Base-by-base conservation (phyloP, 2,888 invertebrate species). In the Didymodactylos carnosus region DNA sequence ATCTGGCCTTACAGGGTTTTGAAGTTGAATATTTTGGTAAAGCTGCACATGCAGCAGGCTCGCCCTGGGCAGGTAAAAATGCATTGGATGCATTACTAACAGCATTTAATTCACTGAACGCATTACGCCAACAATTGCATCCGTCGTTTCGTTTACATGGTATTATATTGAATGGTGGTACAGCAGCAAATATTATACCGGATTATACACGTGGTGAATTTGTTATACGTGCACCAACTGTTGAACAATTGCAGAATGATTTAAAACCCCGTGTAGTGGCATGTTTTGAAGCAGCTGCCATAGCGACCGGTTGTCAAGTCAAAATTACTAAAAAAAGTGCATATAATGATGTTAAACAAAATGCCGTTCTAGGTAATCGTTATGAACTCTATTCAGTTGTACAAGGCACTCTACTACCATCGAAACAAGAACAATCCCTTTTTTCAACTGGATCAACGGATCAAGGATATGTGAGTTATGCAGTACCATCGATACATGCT, bases 1-100 rank as follows among this genome's bases (percentile, higher is more conserved):
- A 16, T 16, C 27, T 19, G n/a, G 29, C 35, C 35, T 23, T 75
- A 43, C 49, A 51, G 6, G 16, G 53, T 39, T 29, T 76, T 14
- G 25, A 75, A 73, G 75, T 77, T 11, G 72, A 72, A 23, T 80
- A 77, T 70, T 71, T 39, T 19, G 80, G 80, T 11, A 78, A 78
- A 75, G 77, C 78, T 40, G 76, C 79, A 39, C 80, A 80, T 75
- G 78, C 79, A 11, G 76, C 79, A 35, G 77, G 77, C 14, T 76
- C 75, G 70, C 79, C 80, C 4, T 83, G 82, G 82, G 78, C 81
- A 74, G 83, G 83, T n/a, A 43, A 81, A 13, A 83, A 83, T 77
- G 83, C 83, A 0, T 78, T 83, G n/a, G 83, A 83, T 78, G 83
- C 83, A 40, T 82, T 81, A 13, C 82, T 83, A 11, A 75, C 79